Percentiles rank a stretch among this genome's conserved stretches.
Evolutionary conservation across 2,797 vertebrate genomes (phyloP).

Genomic region (Bovichtus diacanthus): DNA sequence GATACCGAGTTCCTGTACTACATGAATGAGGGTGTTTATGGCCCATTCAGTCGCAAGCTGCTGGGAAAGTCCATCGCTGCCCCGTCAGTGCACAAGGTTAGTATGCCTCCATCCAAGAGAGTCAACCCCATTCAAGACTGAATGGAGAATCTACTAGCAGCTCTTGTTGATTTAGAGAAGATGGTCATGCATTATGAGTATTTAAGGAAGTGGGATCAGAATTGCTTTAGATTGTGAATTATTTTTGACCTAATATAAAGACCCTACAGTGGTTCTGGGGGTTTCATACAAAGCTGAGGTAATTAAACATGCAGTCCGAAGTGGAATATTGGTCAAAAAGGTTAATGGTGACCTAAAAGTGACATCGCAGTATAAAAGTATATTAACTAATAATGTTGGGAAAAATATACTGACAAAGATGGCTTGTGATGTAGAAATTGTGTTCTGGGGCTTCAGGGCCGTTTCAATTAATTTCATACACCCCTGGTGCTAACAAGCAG

Average conservation of each 20-base stretch:
- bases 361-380: neutral
- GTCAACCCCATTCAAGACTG: slow-evolving; percentile 26
- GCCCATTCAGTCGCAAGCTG: slow-evolving; percentile 95
- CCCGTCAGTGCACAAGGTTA: slow-evolving; percentile 96
- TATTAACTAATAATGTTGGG: neutral
- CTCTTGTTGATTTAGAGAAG: slow-evolving; percentile 12
- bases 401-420: neutral
- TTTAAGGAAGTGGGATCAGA: slow-evolving; percentile 11
- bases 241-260: neutral
- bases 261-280: neutral
- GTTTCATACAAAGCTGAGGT: neutral
- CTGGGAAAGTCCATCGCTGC: slow-evolving; percentile 91
- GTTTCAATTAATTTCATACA: neutral
- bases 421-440: neutral
- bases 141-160: slow-evolving; percentile 39
- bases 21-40: slow-evolving; percentile 98
- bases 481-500: neutral
- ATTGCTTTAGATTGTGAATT: neutral
- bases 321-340: neutral
- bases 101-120: slow-evolving; percentile 53
- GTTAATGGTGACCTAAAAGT: neutral
- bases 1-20: slow-evolving; percentile 93
- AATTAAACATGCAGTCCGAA: neutral
- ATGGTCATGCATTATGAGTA: slow-evolving; percentile 28
- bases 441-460: neutral